A percentile compares a stretch with the other conserved stretches of the same genome.
Evolutionary conservation across 2,888 invertebrate genomes (phyloP).

Genomic region (Sturmia bella): DNA sequence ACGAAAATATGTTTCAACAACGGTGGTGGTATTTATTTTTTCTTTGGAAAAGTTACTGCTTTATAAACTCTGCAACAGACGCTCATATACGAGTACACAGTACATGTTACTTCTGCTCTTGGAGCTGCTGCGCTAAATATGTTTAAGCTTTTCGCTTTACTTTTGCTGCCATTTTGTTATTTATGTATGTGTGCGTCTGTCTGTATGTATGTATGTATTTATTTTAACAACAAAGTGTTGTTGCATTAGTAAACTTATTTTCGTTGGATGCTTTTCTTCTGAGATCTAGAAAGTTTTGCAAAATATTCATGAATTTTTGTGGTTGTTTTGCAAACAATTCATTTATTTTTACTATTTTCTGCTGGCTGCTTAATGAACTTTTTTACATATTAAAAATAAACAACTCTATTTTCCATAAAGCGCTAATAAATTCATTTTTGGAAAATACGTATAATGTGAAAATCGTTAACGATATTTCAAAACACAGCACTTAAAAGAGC

Average conservation of each 20-base stretch:
- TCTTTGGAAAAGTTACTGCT: conserved; percentile 10
- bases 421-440: neutral
- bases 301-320: conserved; percentile 44
- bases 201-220: neutral
- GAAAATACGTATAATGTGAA: no score
- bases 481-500: no score
- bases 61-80: conserved; percentile 2
- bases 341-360: neutral
- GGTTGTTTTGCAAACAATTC: conserved; percentile 9
- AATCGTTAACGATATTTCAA: no score
- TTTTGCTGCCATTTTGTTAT: conserved; percentile 19
- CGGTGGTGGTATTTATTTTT: neutral
- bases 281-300: conserved; percentile 17
- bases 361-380: neutral
- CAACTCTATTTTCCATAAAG: conserved; percentile 1
- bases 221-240: conserved; percentile 14
- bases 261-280: conserved; percentile 28
- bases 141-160: conserved; percentile 38
- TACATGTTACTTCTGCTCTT: neutral
- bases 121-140: conserved; percentile 27
- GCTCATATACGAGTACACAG: neutral
- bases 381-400: neutral
- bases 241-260: conserved; percentile 44
- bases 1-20: conserved; percentile 23
- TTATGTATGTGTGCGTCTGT: neutral